Conservation (phyloP, 2,797 vertebrate genomes). For the Falco naumanni region DNA sequence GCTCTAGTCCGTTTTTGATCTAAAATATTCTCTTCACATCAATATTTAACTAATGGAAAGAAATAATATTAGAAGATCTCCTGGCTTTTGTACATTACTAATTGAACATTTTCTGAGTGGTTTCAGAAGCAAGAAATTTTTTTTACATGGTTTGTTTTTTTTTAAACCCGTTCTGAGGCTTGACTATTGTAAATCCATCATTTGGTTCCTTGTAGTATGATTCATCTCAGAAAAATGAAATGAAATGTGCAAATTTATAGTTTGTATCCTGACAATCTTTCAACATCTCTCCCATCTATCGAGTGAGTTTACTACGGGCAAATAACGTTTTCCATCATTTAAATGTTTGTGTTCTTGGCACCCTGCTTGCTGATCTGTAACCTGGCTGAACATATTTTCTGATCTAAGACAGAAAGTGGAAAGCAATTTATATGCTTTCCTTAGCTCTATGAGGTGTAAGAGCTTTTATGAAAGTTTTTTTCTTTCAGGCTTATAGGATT, state of each 20-base stretch:
- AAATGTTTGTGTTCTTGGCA: slow-evolving; percentile 57
- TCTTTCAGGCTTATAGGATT: slow-evolving; percentile 26
- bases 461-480: slow-evolving; percentile 18
- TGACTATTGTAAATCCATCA: slow-evolving; percentile 51
- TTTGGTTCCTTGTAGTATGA: slow-evolving; percentile 12
- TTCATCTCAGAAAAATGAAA: slow-evolving; percentile 52
- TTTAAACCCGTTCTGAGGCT: not conserved
- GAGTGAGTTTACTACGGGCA: slow-evolving; percentile 30
- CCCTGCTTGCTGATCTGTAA: slow-evolving; percentile 51
- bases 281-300: not conserved
- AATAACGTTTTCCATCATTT: slow-evolving; percentile 51
- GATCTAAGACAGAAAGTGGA: slow-evolving; percentile 27
- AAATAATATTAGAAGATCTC: slow-evolving; percentile 8
- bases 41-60: slow-evolving; percentile 10
- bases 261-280: slow-evolving; percentile 30
- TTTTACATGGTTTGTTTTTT: fast-evolving
- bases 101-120: not conserved
- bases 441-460: slow-evolving; percentile 9
- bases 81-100: not conserved
- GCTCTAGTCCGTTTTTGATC: not conserved
- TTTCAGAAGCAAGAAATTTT: not conserved
- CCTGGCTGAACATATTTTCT: slow-evolving; percentile 51
- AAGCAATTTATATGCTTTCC: slow-evolving; percentile 37
- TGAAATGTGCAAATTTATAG: slow-evolving; percentile 41
- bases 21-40: not conserved